Base-by-base conservation (phyloP, 2,113 vertebrate genomes). In the Cochlearius cochlearius region DNA sequence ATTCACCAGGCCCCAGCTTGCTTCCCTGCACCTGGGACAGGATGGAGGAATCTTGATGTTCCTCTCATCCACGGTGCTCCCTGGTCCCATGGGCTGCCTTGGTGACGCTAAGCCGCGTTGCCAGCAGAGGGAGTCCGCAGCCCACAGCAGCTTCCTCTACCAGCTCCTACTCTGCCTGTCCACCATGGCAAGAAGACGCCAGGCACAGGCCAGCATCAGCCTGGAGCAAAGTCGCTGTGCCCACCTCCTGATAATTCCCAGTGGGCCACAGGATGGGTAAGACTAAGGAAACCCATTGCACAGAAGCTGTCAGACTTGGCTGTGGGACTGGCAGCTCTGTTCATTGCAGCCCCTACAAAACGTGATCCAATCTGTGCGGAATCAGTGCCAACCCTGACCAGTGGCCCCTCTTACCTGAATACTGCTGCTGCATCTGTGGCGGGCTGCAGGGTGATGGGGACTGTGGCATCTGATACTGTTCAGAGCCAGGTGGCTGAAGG, bases 361-460 rank as follows among this genome's bases (percentile, higher is more conserved):
- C 9, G 52, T 11, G 63, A 60, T 12, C 10, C 30, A 26, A 25
- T 4, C 64, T 1, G 2, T 2, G 49, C 87, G 43, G 39, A 11
- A 30, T 0, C 1, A 4, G 9, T 19, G 50, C 36, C 71, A 43
- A 9, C 55, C 39, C 58, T 10, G 27, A 17, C n/a, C 2, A 0
- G 3, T 7, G 59, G 15, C 23, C 55, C 34, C 76, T 52, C 86
- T 95, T 97, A 99, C 99, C 99, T 98, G 99, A 99, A 99, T 99
- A 99, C 99, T 99, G 99, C 98, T 99, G 99, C 97, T 99, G 99
- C 96, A 99, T 98, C 98, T 99, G 99, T 38, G 99, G 98, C 23
- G 99, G 99, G 97, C 98, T 99, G 98, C 99, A 99, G 80, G 99
- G 99, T 3, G 99, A 99, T 2, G 99, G 99, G 64, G 99, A 99